Conservation (phyloP, 2,888 invertebrate genomes). For the Tetranychus piercei region DNA sequence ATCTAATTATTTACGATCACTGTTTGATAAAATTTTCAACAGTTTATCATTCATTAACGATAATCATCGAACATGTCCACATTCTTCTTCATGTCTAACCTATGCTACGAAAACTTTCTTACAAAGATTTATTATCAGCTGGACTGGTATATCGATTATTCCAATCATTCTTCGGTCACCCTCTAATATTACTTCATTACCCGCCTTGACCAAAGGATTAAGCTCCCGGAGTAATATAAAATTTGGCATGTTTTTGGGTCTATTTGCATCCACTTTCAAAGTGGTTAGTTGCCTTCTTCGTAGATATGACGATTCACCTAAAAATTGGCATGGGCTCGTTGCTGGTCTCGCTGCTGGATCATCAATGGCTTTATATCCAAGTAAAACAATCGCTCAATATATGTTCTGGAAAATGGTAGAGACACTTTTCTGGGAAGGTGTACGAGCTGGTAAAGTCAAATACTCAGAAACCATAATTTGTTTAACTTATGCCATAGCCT, state of each 20-base stretch:
- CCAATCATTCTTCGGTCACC: not conserved
- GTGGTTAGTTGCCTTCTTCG: slow-evolving; percentile 45
- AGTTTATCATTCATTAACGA: not conserved
- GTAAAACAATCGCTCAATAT: slow-evolving; percentile 56
- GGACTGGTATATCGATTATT: not conserved
- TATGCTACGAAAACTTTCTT: not conserved
- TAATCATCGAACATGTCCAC: not conserved
- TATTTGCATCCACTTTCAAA: slow-evolving; percentile 13
- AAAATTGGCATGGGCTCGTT: slow-evolving; percentile 42
- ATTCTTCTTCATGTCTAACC: not conserved
- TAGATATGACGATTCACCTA: slow-evolving; percentile 32
- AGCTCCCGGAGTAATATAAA: slow-evolving; percentile 2
- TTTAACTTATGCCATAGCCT: not conserved
- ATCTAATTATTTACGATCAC: not conserved
- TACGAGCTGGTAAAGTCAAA: not conserved
- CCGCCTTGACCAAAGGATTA: not conserved
- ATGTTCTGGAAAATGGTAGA: slow-evolving; percentile 63
- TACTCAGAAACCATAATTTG: not conserved
- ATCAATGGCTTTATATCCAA: slow-evolving; percentile 52
- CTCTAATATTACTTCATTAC: not conserved
- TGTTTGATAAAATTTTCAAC: not conserved
- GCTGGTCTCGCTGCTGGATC: slow-evolving; percentile 52
- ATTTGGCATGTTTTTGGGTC: slow-evolving; percentile 20
- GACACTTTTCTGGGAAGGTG: slow-evolving; percentile 35
- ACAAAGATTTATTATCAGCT: slow-evolving; percentile 5